Evolutionary conservation across 2,888 invertebrate genomes (phyloP).

Genomic region (Operophtera brumata): DNA sequence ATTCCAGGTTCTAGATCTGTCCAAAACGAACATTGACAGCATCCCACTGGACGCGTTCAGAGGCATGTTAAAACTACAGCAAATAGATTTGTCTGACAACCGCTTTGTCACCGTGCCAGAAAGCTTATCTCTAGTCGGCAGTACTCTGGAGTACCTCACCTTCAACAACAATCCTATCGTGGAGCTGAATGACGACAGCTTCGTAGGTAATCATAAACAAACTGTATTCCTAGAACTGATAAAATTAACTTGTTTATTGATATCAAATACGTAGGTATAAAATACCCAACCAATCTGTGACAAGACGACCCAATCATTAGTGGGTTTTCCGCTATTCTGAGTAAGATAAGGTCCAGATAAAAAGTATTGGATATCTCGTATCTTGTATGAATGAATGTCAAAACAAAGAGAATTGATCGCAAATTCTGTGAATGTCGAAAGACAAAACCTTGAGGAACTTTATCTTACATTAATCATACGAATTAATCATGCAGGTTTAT

Average conservation of each 20-base stretch:
- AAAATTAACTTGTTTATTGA: too few relatives aligned
- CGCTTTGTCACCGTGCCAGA: slow-evolving; percentile 81
- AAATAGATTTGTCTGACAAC: slow-evolving; percentile 82
- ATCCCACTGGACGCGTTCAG: slow-evolving; percentile 78
- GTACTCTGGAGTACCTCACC: slow-evolving; percentile 78
- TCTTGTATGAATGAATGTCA: neutral
- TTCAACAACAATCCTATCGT: slow-evolving; percentile 82
- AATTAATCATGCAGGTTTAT: slow-evolving; percentile 74
- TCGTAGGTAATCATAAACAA: slow-evolving; percentile 65
- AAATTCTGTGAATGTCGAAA: slow-evolving; percentile 3
- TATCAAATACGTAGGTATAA: too few relatives aligned
- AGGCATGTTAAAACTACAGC: slow-evolving; percentile 71
- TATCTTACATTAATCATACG: slow-evolving; percentile 8
- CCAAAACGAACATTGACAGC: slow-evolving; percentile 80
- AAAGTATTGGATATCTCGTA: neutral
- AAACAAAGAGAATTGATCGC: slow-evolving; percentile 4
- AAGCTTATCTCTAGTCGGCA: slow-evolving; percentile 76
- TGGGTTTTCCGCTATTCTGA: neutral
- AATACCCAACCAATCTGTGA: neutral
- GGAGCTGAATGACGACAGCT: slow-evolving; percentile 80
- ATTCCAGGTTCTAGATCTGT: slow-evolving; percentile 78
- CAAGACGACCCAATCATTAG: neutral
- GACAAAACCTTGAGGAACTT: neutral
- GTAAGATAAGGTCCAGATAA: neutral
- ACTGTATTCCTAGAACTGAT: neutral